Conservation (phyloP, 2,113 vertebrate species). For the Spea multiplicata region DNA sequence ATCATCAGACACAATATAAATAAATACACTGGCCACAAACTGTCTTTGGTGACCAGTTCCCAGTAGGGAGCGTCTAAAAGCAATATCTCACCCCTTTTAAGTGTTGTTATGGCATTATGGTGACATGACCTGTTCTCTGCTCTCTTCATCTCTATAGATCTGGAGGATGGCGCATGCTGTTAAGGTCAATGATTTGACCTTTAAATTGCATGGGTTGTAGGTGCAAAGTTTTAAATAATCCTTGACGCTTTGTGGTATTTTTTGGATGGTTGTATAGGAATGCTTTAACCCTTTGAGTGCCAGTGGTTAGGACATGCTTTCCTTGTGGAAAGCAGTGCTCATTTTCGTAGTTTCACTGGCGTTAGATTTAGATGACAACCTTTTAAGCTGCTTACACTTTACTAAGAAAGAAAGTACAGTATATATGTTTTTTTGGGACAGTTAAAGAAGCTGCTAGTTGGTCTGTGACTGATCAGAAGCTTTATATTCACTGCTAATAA, state of each 20-base stretch:
- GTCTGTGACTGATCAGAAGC: too few relatives aligned
- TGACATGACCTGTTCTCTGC: slow-evolving; percentile 16
- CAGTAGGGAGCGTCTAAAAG: background rate
- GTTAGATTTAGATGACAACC: too few relatives aligned
- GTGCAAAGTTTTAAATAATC: background rate
- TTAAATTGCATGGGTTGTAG: background rate
- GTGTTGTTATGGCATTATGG: slow-evolving; percentile 27
- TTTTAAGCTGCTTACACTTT: too few relatives aligned
- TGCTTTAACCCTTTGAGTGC: too few relatives aligned
- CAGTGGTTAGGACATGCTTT: too few relatives aligned
- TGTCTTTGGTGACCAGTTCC: slow-evolving; percentile 7
- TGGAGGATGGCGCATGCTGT: slow-evolving; percentile 20
- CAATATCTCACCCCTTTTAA: slow-evolving; percentile 24
- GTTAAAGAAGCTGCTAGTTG: too few relatives aligned
- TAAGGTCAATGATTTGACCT: slow-evolving; percentile 18
- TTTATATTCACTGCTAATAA: too few relatives aligned
- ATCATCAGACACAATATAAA: background rate
- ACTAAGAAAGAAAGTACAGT: too few relatives aligned
- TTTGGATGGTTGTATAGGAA: too few relatives aligned
- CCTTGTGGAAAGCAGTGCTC: too few relatives aligned
- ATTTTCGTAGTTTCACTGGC: too few relatives aligned
- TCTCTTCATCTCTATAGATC: background rate
- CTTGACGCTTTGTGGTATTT: background rate
- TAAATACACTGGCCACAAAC: slow-evolving; percentile 15
- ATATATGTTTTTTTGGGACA: too few relatives aligned